A percentile compares a stretch with the other conserved stretches of the same genome.
These are phyloP conservation scores for Plutella xylostella DNA, from an alignment of 2,888 invertebrate genomes.

Conservation along the genomic window DNA sequence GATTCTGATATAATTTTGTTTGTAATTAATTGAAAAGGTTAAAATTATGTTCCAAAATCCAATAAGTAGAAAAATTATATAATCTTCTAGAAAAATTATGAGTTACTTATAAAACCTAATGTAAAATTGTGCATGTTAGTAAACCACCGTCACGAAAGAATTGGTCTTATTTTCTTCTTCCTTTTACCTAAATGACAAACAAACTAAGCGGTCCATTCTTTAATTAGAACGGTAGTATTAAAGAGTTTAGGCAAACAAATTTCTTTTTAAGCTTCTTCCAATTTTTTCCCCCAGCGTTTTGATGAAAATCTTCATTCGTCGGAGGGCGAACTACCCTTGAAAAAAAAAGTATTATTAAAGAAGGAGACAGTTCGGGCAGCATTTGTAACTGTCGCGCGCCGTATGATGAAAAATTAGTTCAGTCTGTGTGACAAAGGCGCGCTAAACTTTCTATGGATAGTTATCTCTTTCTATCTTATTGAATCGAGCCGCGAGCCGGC, in stretches of 20 bases:
- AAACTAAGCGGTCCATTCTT: constrained; percentile 26
- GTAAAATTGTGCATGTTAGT: too few relatives aligned
- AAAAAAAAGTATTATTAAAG: constrained; percentile 71
- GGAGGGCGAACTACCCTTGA: constrained; percentile 65
- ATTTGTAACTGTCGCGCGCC: constrained; percentile 70
- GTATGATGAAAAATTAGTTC: constrained; percentile 72
- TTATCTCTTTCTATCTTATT: constrained; percentile 43
- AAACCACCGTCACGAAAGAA: too few relatives aligned
- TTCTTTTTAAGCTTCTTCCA: constrained; percentile 56
- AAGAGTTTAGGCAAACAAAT: constrained; percentile 51
- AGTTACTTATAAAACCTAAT: too few relatives aligned
- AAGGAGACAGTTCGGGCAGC: constrained; percentile 68
- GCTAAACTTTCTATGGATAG: constrained; percentile 57
- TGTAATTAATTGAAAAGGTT: too few relatives aligned
- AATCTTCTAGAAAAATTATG: too few relatives aligned
- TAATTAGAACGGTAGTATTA: constrained; percentile 37
- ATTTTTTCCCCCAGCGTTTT: constrained; percentile 46
- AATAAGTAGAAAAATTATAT: too few relatives aligned
- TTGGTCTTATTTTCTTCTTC: too few relatives aligned
- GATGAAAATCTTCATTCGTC: constrained; percentile 61
- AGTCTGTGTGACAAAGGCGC: constrained; percentile 66
- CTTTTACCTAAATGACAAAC: too few relatives aligned
- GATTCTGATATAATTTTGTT: too few relatives aligned
- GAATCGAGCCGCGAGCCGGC: constrained; percentile 20
- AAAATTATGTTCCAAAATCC: too few relatives aligned